phyloP scores from a whole-genome alignment of 1,140 invertebrate species.

The Branchinecta lindahli region DNA sequence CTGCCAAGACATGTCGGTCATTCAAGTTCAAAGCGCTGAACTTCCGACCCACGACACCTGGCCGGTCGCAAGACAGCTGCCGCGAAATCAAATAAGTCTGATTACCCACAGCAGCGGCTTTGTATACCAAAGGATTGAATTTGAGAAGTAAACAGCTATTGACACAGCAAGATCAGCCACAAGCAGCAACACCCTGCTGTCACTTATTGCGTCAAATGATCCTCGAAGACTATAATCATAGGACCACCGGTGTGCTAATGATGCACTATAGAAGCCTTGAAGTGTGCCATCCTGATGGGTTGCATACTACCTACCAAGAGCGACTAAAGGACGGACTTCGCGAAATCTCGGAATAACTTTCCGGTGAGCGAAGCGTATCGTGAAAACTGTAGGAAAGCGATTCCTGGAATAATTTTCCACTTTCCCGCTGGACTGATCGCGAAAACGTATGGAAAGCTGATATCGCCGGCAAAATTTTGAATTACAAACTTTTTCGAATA shows the following conservation, averaged over 20 bases:
- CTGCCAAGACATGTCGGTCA: neutral
- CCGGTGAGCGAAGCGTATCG: too few species aligned
- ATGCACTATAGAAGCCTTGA: neutral
- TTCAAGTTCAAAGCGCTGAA: neutral
- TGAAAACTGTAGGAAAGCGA: too few species aligned
- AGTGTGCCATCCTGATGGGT: neutral
- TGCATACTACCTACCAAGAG: too few species aligned
- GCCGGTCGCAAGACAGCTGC: neutral
- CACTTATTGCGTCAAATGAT: constrained; percentile 11
- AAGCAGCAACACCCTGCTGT: neutral
- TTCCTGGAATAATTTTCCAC: too few species aligned
- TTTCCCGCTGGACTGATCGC: too few species aligned
- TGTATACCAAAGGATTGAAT: neutral
- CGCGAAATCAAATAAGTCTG: neutral
- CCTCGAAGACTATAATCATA: neutral
- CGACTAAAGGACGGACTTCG: too few species aligned
- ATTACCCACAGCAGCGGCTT: neutral
- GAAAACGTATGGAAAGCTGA: too few species aligned
- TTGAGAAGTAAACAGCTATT: constrained; percentile 10
- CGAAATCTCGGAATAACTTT: too few species aligned
- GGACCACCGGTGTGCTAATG: neutral
- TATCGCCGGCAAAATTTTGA: too few species aligned
- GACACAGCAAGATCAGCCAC: constrained; percentile 8
- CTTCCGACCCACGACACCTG: neutral
- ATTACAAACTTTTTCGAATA: too few species aligned